Conservation (phyloP, 1,140 invertebrate species). For the Diabrotica virgifera region DNA sequence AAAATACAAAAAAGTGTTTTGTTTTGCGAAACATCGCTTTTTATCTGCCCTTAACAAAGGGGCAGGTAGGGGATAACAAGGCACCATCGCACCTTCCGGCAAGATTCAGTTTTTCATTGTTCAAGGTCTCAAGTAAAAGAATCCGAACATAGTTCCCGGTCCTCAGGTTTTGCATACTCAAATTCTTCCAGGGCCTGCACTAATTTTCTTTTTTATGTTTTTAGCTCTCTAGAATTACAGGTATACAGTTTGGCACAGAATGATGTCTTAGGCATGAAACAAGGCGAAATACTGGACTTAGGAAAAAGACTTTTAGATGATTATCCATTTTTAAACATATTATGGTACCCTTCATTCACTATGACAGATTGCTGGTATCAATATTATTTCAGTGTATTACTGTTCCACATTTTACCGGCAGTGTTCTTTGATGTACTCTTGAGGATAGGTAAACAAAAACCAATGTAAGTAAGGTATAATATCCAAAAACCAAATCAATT, state of each 20-base stretch:
- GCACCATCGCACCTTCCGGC: too few species aligned
- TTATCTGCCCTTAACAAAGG: too few species aligned
- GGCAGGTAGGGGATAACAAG: too few species aligned
- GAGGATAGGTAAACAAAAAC: conserved; percentile 60
- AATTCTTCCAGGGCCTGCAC: too few species aligned
- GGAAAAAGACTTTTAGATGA: conserved; percentile 52
- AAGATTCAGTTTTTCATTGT: too few species aligned
- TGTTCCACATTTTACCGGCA: conserved; percentile 68
- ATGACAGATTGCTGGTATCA: conserved; percentile 51
- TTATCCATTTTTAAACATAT: conserved; percentile 62
- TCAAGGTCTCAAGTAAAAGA: too few species aligned
- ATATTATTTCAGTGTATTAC: conserved; percentile 57
- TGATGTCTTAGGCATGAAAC: conserved; percentile 65
- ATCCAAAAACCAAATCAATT: too few species aligned
- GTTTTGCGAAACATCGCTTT: too few species aligned
- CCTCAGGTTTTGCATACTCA: too few species aligned
- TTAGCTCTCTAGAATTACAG: conserved; percentile 39
- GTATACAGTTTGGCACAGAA: conserved; percentile 67
- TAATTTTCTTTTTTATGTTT: conserved; percentile 24
- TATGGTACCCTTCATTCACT: conserved; percentile 63
- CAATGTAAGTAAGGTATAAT: conserved; percentile 77
- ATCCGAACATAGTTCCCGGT: too few species aligned
- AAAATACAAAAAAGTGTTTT: too few species aligned
- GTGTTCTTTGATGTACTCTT: conserved; percentile 63
- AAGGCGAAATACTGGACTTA: conserved; percentile 56